Conservation (phyloP, 2,113 vertebrate species). For the Peucedramus taeniatus region DNA sequence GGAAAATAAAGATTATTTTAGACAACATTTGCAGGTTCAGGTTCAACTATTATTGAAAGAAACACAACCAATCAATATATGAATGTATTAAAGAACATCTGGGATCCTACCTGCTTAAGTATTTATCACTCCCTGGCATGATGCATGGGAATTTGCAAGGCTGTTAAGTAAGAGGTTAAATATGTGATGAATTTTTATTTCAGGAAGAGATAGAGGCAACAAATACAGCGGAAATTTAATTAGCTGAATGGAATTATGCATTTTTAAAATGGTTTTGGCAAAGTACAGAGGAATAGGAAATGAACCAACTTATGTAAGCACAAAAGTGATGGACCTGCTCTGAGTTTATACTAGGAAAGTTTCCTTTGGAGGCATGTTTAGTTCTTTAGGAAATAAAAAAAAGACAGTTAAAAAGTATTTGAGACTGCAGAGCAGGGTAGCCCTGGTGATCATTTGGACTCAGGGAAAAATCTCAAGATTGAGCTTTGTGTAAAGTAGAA, state of each 20-base stretch:
- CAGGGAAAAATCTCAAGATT: neutral
- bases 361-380: neutral
- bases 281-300: slow-evolving; percentile 20
- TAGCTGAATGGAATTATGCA: neutral
- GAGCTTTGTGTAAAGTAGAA: neutral
- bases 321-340: neutral
- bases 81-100: neutral
- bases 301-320: neutral
- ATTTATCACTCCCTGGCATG: neutral
- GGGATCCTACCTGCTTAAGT: neutral
- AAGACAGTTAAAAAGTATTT: neutral
- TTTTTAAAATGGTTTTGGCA: slow-evolving; percentile 28
- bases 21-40: neutral
- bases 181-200: neutral
- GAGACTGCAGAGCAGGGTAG: neutral
- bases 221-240: slow-evolving; percentile 26
- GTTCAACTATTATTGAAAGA: neutral
- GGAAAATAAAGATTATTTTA: neutral
- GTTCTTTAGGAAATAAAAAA: neutral
- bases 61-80: neutral
- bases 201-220: slow-evolving; percentile 4
- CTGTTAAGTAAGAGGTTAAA: neutral
- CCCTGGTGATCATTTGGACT: neutral
- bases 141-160: neutral
- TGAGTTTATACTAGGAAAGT: neutral